phyloP scores from a whole-genome alignment of 2,888 invertebrate genomes.

The Mythimna vitellina region DNA sequence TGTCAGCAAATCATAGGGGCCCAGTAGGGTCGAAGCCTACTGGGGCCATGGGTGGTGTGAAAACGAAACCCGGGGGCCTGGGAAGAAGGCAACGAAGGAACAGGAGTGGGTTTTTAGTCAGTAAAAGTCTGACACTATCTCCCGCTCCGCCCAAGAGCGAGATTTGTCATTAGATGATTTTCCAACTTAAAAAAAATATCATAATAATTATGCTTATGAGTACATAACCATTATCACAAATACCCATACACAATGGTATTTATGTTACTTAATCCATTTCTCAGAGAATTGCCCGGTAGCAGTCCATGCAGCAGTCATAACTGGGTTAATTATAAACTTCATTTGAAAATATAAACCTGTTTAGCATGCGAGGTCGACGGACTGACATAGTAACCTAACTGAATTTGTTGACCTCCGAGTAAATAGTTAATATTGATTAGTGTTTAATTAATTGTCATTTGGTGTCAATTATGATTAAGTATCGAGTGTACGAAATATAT shows the following conservation, averaged over 20 bases:
- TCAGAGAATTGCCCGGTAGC: constrained; percentile 16
- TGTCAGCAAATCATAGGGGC: no score
- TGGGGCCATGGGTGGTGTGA: no score
- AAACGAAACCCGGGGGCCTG: no score
- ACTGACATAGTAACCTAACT: constrained; percentile 30
- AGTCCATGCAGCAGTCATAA: constrained; percentile 37
- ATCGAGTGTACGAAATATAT: not conserved
- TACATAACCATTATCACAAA: constrained; percentile 1
- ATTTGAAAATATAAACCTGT: constrained; percentile 51
- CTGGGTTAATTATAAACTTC: constrained; percentile 55
- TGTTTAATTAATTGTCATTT: constrained; percentile 22
- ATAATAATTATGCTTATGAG: constrained; percentile 5
- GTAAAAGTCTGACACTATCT: no score
- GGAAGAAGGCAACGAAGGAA: no score
- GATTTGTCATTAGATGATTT: no score
- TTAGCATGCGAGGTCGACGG: constrained; percentile 41
- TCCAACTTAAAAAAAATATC: no score
- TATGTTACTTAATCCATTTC: constrained; percentile 33
- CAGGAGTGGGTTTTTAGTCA: no score
- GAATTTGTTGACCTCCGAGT: constrained; percentile 29
- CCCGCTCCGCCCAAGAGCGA: no score
- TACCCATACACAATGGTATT: constrained; percentile 16
- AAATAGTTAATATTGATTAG: constrained; percentile 32
- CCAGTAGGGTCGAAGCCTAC: no score
- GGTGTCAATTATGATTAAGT: constrained; percentile 18